Evolutionary conservation across 1,140 invertebrate species (phyloP).

Genomic region (Zaprionus tsacasi): DNA sequence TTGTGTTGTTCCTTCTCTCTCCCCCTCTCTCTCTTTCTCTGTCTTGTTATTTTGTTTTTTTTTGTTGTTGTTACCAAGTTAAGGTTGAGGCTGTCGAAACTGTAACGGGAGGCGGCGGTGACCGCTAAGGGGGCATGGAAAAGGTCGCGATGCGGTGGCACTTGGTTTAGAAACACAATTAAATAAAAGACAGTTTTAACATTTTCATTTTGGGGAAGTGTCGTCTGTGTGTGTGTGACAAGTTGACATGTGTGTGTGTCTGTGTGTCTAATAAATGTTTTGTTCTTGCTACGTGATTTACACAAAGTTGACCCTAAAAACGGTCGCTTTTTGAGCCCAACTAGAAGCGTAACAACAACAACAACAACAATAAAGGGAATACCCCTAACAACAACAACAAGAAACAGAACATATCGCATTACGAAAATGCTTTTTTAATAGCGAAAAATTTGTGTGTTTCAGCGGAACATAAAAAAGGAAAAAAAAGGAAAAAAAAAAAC

Average conservation of each 20-base stretch:
- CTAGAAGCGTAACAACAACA: constrained; percentile 13
- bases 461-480: constrained; percentile 27
- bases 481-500: background rate
- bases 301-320: constrained; percentile 73
- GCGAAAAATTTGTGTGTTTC: constrained; percentile 49
- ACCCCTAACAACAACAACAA: background rate
- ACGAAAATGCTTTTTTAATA: constrained; percentile 78
- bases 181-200: constrained; percentile 47
- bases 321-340: constrained; percentile 21
- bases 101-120: constrained; percentile 56
- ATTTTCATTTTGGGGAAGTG: constrained; percentile 6
- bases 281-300: constrained; percentile 66
- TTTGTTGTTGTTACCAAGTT: constrained; percentile 50
- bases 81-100: constrained; percentile 62
- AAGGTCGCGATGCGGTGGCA: constrained; percentile 59
- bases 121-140: constrained; percentile 68
- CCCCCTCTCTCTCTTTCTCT: background rate
- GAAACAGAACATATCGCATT: constrained; percentile 64
- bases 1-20: background rate
- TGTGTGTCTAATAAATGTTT: constrained; percentile 69
- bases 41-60: constrained; percentile 7
- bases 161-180: constrained; percentile 80
- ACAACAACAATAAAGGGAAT: no score
- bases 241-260: constrained; percentile 5
- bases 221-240: constrained; percentile 16